A percentile compares a stretch with the other conserved stretches of the same genome.
These are phyloP conservation scores for Sialis fuliginosa DNA, from an alignment of 2,888 invertebrate genomes.

Conservation along the genomic window DNA sequence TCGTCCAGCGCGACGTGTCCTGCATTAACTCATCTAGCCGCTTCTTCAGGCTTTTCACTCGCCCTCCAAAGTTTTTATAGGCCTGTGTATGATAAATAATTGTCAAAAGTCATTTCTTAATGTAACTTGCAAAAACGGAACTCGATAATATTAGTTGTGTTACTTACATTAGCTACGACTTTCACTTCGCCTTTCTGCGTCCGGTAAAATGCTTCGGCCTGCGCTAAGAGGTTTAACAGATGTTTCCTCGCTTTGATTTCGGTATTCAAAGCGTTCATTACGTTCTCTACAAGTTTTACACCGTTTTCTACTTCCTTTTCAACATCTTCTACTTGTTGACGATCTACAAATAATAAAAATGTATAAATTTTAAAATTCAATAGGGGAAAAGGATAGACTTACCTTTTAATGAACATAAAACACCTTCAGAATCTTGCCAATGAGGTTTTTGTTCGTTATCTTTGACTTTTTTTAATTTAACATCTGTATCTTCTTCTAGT, in stretches of 20 bases:
- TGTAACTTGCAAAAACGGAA: neutral
- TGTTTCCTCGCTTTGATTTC: constrained; percentile 69
- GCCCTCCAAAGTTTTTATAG: constrained; percentile 80
- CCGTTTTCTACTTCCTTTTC: constrained; percentile 76
- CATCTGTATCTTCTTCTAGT: constrained; percentile 54
- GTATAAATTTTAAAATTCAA: constrained; percentile 2
- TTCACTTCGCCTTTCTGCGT: constrained; percentile 88
- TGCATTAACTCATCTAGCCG: constrained; percentile 69
- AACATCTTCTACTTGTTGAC: constrained; percentile 70
- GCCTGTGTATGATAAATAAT: constrained; percentile 40
- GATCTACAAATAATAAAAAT: constrained; percentile 34
- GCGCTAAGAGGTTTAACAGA: constrained; percentile 58
- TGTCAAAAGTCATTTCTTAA: neutral
- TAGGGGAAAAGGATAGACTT: constrained; percentile 8
- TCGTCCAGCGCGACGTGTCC: constrained; percentile 35
- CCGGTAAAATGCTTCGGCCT: constrained; percentile 73
- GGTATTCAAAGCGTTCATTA: constrained; percentile 59
- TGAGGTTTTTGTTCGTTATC: constrained; percentile 41
- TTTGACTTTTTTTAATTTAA: constrained; percentile 46
- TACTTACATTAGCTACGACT: constrained; percentile 80
- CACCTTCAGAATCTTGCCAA: constrained; percentile 53
- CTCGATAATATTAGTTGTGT: neutral
- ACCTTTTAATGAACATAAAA: constrained; percentile 71
- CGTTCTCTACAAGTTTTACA: constrained; percentile 59
- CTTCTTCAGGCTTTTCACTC: constrained; percentile 71